phyloP scores from a whole-genome alignment of 2,113 vertebrate genomes.

The Tragelaphus scriptus region DNA sequence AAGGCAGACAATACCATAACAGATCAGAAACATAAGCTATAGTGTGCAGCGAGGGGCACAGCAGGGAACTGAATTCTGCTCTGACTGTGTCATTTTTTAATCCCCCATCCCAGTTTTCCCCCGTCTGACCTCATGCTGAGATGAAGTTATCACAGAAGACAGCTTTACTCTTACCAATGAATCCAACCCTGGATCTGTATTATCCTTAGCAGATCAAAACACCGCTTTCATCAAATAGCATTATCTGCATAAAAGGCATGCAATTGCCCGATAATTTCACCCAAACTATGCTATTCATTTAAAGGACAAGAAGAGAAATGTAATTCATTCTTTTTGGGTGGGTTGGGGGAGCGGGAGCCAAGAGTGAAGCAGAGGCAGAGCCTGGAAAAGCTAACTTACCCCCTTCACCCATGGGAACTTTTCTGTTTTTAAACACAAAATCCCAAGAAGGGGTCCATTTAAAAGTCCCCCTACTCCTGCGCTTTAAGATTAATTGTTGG shows the following conservation, averaged over 20 bases:
- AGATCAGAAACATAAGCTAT: constrained; percentile 96
- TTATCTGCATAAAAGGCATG: constrained; percentile 99
- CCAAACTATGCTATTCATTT: constrained; percentile 94
- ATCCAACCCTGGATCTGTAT: constrained; percentile 92
- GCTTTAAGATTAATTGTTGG: constrained; percentile 79
- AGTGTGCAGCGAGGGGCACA: constrained; percentile 90
- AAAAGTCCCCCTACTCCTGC: constrained; percentile 71
- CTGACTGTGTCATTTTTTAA: constrained; percentile 94
- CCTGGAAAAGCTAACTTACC: constrained; percentile 80
- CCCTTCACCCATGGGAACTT: constrained; percentile 84
- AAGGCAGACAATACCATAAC: constrained; percentile 95
- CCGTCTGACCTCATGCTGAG: constrained; percentile 95
- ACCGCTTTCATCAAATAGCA: constrained; percentile 95
- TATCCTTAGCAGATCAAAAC: constrained; percentile 97
- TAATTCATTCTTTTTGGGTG: constrained; percentile 82
- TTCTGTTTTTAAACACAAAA: constrained; percentile 80
- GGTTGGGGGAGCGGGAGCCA: constrained; percentile 14
- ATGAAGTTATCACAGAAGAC: constrained; percentile 99
- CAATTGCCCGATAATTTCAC: constrained; percentile 95
- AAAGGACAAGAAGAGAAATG: constrained; percentile 91
- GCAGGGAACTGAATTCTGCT: constrained; percentile 92
- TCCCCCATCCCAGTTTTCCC: constrained; percentile 94
- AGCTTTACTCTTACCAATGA: constrained; percentile 97
- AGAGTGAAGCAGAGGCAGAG: constrained; percentile 7
- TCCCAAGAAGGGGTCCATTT: constrained; percentile 81